phyloP scores from a whole-genome alignment of 1,140 invertebrate genomes.

The Centruroides vittatus region DNA sequence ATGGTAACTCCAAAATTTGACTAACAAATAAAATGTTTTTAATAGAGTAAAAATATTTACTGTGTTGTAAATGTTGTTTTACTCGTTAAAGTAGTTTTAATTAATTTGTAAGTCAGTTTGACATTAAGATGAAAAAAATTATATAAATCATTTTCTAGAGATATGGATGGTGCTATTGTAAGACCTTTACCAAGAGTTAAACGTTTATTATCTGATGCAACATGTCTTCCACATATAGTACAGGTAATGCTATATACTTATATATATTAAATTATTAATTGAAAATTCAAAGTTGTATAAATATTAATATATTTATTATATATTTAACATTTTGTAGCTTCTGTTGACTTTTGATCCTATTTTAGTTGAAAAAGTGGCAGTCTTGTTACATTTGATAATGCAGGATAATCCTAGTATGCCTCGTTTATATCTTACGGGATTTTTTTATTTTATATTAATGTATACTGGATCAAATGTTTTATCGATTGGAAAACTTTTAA shows the following conservation, averaged over 20 bases:
- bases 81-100: no score
- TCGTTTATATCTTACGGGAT: conserved; percentile 84
- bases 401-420: conserved; percentile 90
- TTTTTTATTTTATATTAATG: conserved; percentile 98
- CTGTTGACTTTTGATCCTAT: conserved; percentile 95
- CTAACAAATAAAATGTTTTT: no score
- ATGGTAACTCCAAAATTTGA: no score
- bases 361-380: conserved; percentile 82
- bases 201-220: conserved; percentile 68
- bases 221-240: conserved; percentile 85
- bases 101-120: no score
- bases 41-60: no score
- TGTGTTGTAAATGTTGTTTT: no score
- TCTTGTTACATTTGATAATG: conserved; percentile 60
- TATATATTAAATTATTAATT: not conserved
- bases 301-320: not conserved
- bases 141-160: conserved; percentile 36
- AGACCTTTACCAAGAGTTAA: conserved; percentile 87
- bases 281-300: no score
- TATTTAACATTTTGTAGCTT: conserved; percentile 38
- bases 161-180: conserved; percentile 77
- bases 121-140: no score
- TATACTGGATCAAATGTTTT: conserved; percentile 97
- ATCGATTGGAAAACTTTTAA: conserved; percentile 84
- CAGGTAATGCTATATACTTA: conserved; percentile 32